phyloP scores from a whole-genome alignment of 2,797 vertebrate genomes.

The Amblyraja radiata region DNA sequence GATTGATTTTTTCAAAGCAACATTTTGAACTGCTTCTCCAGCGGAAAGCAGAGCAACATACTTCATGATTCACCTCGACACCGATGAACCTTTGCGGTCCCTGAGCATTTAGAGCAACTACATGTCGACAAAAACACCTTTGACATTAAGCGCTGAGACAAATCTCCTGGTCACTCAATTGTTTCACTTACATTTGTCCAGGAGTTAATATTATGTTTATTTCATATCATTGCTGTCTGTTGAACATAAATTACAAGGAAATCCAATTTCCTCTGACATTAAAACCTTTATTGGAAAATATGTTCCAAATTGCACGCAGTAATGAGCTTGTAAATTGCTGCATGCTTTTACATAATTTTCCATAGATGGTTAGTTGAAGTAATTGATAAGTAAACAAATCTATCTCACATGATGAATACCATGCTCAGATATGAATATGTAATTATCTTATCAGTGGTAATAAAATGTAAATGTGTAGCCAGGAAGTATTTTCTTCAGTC shows the following conservation, averaged over 20 bases:
- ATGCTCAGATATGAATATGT: conserved; percentile 25
- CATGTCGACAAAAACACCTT: background rate
- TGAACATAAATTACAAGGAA: conserved; percentile 27
- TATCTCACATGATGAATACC: conserved; percentile 30
- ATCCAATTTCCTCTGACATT: conserved; percentile 39
- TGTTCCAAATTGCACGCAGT: conserved; percentile 37
- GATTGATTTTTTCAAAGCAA: conserved; percentile 16
- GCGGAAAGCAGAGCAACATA: too few species aligned
- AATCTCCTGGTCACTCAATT: background rate
- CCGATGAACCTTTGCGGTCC: background rate
- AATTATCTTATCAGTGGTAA: background rate
- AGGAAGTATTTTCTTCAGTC: background rate
- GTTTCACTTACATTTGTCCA: background rate
- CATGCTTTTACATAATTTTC: conserved; percentile 39
- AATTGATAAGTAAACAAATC: conserved; percentile 41
- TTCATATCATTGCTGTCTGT: conserved; percentile 28
- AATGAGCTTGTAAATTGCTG: conserved; percentile 39
- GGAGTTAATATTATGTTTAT: conserved; percentile 19
- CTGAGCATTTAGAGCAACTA: background rate
- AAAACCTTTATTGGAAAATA: conserved; percentile 39
- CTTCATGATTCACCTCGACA: background rate
- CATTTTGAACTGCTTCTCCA: background rate
- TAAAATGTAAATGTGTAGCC: background rate
- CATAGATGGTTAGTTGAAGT: conserved; percentile 39
- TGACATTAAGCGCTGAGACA: background rate